Percentiles rank a stretch among this genome's conserved stretches.
Conservation (phyloP, 2,888 invertebrate genomes). For the Sepioteuthis lessoniana region DNA sequence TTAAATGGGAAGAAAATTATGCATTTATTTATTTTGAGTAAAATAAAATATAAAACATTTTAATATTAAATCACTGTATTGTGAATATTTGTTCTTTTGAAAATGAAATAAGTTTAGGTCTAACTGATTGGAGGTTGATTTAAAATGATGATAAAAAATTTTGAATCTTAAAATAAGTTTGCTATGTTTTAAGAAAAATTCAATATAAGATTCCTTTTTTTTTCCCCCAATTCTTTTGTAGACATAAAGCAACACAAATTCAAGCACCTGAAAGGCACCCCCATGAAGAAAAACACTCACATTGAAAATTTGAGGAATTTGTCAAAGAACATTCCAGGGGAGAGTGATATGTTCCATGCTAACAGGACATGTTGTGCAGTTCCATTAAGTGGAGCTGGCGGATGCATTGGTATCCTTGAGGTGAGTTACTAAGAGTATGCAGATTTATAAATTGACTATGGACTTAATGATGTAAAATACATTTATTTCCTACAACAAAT, state of each 20-base stretch:
- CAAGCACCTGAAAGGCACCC: conserved; percentile 91
- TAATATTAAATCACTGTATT: too few species aligned
- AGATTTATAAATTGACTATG: too few species aligned
- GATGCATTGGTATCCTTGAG: conserved; percentile 90
- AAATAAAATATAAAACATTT: too few species aligned
- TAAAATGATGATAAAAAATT: too few species aligned
- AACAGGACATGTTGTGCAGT: conserved; percentile 91
- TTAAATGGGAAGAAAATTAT: too few species aligned
- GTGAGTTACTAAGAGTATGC: conserved; percentile 61
- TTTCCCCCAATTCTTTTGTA: conserved; percentile 66
- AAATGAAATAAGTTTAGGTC: too few species aligned
- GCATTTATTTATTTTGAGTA: too few species aligned
- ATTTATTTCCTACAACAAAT: too few species aligned
- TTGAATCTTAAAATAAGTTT: too few species aligned
- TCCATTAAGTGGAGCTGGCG: conserved; percentile 91
- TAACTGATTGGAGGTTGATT: too few species aligned
- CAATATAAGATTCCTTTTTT: background rate
- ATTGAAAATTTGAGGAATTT: conserved; percentile 93
- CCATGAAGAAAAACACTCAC: conserved; percentile 91
- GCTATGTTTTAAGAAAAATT: background rate
- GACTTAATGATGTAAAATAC: too few species aligned
- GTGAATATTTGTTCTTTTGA: too few species aligned
- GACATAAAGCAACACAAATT: conserved; percentile 89
- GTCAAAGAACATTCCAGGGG: conserved; percentile 92
- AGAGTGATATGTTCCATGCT: conserved; percentile 94